Base-by-base conservation (phyloP, 2,888 invertebrate species). In the Augochlorella aurata region DNA sequence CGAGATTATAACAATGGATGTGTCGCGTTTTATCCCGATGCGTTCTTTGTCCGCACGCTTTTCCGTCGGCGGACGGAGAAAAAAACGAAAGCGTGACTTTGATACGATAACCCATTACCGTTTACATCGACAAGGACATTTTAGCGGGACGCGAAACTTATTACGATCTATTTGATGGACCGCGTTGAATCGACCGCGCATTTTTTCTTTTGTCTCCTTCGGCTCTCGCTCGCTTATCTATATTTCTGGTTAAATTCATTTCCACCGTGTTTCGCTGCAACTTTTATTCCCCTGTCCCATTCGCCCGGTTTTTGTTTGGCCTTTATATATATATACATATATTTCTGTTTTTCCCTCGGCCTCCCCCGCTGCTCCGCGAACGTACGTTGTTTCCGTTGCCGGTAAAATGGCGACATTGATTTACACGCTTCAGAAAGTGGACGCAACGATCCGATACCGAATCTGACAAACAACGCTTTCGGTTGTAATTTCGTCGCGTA, bases 1-100 rank as follows among this genome's bases (percentile, higher is more conserved):
- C 78, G 82, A 80, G 78, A 87, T 87, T 87, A 85, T 81, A 87
- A 87, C 87, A 87, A 87, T 85, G 83, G 79, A 82, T 83, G 87
- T 79, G 81, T 81, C 80, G 61, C 45, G 83, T 81, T 84, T 80
- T 65, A 76, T 75, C 49, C 63, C 61, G 73, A 68, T 67, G 29
- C 71, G 79, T 77, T 52, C 69, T 75, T 61, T 66, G 70, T 77
- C 16, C 44, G 38, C 52, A 14, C 29, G 38, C 49, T 73, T 74
- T 71, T 24, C 1, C 50, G 21, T 10, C 16, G 5, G 68, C 1
- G 58, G 8, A 47, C 1, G 50, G 50, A 3, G 16, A n/a, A 65
- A 12, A 52, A 21, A 81, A 71, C 61, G 68, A 54, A 74, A 80
- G n/a, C 44, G 52, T 12, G 9, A 73, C 68, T 70, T 74, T 74